phyloP scores from a whole-genome alignment of 30 jellyfish, hydroid and myxozoan genomes.

The Cassiopea andromeda region DNA sequence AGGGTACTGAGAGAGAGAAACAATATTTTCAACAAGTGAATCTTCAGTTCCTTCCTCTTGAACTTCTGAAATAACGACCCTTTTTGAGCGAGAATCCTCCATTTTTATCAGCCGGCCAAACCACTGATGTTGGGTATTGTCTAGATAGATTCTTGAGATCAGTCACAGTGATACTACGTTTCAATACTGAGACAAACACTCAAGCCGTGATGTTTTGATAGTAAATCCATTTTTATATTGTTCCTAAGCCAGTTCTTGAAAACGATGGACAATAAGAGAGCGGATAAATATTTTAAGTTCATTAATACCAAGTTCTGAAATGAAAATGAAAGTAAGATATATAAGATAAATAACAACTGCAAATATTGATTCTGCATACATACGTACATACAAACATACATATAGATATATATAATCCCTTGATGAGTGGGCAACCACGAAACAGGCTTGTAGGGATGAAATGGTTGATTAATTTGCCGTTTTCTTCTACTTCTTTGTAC shows the following conservation, averaged over 20 bases:
- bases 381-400: too few species aligned
- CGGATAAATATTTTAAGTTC: background rate
- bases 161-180: background rate
- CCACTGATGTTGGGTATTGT: background rate
- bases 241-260: slow-evolving; percentile 3
- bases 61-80: slow-evolving; percentile 31
- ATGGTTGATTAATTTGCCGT: too few species aligned
- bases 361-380: too few species aligned
- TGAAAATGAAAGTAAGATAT: background rate
- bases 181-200: background rate
- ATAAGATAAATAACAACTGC: too few species aligned
- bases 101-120: background rate
- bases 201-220: slow-evolving; percentile 37
- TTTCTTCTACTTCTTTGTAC: too few species aligned
- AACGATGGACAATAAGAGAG: background rate
- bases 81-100: slow-evolving; percentile 38
- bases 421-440: too few species aligned
- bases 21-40: slow-evolving; percentile 48
- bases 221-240: slow-evolving; percentile 23
- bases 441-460: too few species aligned
- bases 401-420: too few species aligned
- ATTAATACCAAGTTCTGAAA: background rate
- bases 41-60: slow-evolving; percentile 34
- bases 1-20: slow-evolving; percentile 59
- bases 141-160: background rate